Conservation (phyloP, 2,797 vertebrate genomes). For the Onychomys leucogaster region DNA sequence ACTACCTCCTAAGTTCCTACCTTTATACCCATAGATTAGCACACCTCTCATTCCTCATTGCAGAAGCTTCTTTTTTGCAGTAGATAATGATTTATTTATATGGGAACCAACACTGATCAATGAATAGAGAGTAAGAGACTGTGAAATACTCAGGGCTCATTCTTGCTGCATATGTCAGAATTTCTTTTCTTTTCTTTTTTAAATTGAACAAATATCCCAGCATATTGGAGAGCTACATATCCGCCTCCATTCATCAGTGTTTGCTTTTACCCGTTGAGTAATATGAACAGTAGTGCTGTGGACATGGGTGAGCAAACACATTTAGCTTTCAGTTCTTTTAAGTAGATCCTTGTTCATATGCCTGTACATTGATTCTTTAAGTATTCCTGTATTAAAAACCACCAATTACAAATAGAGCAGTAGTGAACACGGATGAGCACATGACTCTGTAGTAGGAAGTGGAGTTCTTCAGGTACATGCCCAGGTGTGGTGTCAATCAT, state of each 20-base stretch:
- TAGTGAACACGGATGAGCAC: background rate
- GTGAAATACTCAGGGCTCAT: background rate
- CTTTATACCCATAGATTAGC: background rate
- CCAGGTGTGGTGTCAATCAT: background rate
- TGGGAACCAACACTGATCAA: background rate
- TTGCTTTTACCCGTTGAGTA: background rate
- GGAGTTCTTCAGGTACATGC: background rate
- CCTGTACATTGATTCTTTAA: background rate
- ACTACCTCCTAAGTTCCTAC: background rate
- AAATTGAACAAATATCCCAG: background rate
- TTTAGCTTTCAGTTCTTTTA: background rate
- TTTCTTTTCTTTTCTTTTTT: background rate
- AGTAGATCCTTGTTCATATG: background rate
- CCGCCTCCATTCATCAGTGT: background rate
- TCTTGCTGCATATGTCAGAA: background rate
- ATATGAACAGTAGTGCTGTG: background rate
- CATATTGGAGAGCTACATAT: too few relatives aligned
- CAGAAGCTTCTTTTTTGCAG: background rate
- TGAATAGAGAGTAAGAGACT: background rate
- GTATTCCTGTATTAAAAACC: background rate
- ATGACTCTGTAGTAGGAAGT: background rate
- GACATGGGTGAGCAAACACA: too few relatives aligned
- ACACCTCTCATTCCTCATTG: background rate
- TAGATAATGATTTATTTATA: background rate
- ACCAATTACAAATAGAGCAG: background rate